These are phyloP conservation scores for Megalurothrips usitatus DNA, from an alignment of 2,888 invertebrate species.

Conservation along the genomic window DNA sequence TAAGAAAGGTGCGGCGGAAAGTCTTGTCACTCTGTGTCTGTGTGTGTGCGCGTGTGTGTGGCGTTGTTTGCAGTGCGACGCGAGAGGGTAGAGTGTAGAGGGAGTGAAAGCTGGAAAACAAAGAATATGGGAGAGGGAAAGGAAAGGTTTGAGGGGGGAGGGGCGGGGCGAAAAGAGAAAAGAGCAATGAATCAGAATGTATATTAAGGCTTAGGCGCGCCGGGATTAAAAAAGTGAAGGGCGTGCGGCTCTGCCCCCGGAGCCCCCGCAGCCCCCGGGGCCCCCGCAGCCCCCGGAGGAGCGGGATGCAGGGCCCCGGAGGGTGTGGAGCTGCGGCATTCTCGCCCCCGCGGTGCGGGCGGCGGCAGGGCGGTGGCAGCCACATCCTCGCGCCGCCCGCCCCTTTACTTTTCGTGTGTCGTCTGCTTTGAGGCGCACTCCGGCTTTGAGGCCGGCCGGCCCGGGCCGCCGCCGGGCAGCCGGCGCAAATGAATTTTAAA, in stretches of 20 bases:
- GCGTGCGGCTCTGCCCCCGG: neutral
- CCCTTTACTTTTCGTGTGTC: neutral
- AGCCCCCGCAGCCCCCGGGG: neutral
- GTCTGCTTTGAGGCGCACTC: neutral
- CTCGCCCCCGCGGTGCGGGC: neutral
- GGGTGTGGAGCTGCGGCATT: no score
- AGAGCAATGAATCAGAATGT: slow-evolving; percentile 26
- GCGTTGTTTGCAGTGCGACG: neutral
- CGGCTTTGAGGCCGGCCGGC: no score
- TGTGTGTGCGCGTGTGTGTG: neutral
- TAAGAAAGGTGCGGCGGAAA: neutral
- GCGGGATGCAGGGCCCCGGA: no score
- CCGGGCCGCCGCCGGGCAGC: no score
- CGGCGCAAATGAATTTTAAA: no score
- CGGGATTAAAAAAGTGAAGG: slow-evolving; percentile 26
- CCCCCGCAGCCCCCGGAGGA: no score
- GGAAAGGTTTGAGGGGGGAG: neutral
- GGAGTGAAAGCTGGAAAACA: slow-evolving; percentile 7
- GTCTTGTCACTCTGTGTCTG: neutral
- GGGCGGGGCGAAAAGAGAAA: neutral
- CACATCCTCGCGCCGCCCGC: no score
- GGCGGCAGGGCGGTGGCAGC: neutral
- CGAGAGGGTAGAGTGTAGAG: neutral
- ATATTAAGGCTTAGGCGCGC: slow-evolving; percentile 21
- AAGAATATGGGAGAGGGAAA: neutral